Conservation (phyloP, 1,140 invertebrate genomes). For the Heliconius congener region DNA sequence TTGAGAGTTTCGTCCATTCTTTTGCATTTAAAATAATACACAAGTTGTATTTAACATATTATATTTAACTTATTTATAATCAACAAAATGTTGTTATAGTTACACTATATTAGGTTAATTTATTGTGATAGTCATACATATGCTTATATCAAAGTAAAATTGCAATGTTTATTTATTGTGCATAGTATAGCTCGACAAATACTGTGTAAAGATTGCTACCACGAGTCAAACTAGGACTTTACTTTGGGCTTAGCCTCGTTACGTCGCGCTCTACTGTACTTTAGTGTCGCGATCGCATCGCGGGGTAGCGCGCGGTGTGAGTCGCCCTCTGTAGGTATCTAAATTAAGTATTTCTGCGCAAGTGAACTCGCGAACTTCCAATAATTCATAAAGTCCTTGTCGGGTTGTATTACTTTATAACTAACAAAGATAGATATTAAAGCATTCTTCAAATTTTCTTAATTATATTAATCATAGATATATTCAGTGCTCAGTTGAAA, state of each 20-base stretch:
- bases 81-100: conserved; percentile 1
- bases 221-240: too few species aligned
- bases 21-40: conserved; percentile 7
- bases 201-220: too few species aligned
- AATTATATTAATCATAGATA: background rate
- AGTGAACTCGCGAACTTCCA: too few species aligned
- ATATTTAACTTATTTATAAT: background rate
- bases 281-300: too few species aligned
- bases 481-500: background rate
- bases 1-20: background rate
- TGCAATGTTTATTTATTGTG: background rate
- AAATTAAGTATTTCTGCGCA: too few species aligned
- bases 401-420: background rate
- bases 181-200: background rate
- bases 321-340: too few species aligned
- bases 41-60: background rate
- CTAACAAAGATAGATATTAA: background rate
- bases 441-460: background rate
- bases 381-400: too few species aligned
- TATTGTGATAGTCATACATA: background rate
- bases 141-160: background rate
- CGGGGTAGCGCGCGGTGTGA: too few species aligned
- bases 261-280: too few species aligned
- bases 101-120: background rate
- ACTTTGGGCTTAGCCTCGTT: too few species aligned